Conservation (phyloP, 2,888 invertebrate species). For the Zaprionus obscuricornis region DNA sequence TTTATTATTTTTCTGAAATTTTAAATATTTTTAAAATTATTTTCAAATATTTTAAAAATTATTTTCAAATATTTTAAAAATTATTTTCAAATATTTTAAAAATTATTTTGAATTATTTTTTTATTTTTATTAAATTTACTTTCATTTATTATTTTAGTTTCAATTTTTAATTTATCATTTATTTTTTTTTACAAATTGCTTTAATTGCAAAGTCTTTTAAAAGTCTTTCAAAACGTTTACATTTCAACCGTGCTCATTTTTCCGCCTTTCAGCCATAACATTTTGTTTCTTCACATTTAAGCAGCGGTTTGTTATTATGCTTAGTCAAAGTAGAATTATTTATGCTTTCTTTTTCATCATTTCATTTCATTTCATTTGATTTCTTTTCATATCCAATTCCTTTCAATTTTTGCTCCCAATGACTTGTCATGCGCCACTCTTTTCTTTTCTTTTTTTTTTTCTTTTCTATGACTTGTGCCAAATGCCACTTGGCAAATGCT, state of each 20-base stretch:
- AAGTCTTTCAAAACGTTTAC: no score
- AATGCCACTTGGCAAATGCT: conserved; percentile 42
- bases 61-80: neutral
- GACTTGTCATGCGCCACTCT: conserved; percentile 4
- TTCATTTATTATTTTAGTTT: no score
- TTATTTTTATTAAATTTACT: no score
- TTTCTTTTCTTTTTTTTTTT: conserved; percentile 6
- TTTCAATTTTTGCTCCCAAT: conserved; percentile 39
- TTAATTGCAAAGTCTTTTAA: no score
- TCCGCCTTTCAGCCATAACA: conserved; percentile 4
- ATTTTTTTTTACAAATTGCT: no score
- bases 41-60: neutral
- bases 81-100: no score
- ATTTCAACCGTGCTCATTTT: no score
- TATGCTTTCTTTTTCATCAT: conserved; percentile 27
- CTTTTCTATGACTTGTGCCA: conserved; percentile 6
- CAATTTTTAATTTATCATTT: neutral
- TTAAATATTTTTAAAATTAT: neutral
- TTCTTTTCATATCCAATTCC: conserved; percentile 21
- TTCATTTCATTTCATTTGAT: conserved; percentile 48
- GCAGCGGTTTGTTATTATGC: conserved; percentile 5
- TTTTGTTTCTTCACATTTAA: conserved; percentile 3
- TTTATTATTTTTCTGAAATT: neutral
- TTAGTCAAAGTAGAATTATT: conserved; percentile 46
- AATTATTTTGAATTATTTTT: no score